Evolutionary conservation across 2,888 invertebrate genomes (phyloP), one percentile per base, ranked within the genome.

Genomic region (Mesorhabditis belari): DNA sequence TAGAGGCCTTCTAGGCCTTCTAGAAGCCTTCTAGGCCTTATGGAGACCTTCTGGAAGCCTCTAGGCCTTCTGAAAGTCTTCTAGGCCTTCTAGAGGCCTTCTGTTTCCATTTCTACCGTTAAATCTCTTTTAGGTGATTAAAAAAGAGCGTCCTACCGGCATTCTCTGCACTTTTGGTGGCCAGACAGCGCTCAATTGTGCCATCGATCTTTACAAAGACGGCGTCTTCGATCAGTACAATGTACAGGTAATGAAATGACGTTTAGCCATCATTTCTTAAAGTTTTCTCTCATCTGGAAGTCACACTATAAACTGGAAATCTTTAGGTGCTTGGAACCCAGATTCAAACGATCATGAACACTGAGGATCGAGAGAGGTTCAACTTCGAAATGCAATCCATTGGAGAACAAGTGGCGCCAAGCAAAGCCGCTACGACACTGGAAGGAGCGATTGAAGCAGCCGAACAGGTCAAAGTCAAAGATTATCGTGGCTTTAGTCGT

Each of bases 11-110:
- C n/a, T n/a, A n/a, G n/a, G n/a, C n/a, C n/a, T n/a, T n/a, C n/a
- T n/a, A n/a, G n/a, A n/a, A n/a, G n/a, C n/a, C n/a, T n/a, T n/a
- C n/a, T n/a, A n/a, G n/a, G n/a, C n/a, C n/a, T n/a, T n/a, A n/a
- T n/a, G n/a, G n/a, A n/a, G n/a, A n/a, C n/a, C n/a, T n/a, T n/a
- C n/a, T n/a, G n/a, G n/a, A n/a, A n/a, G n/a, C n/a, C n/a, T n/a
- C n/a, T n/a, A 81, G 98, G 98, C 3, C 98, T 98, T 2, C 98
- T 99, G 83, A 99, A 98, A 0, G 98, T 94, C 0, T 85, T 98
- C 26, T 99, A 99, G 81, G 96, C 96, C 83, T 98, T 98, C 4
- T 88, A 98, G 4, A 89, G 93, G 80, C 84, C 98, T 63, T 88
- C 92, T 74, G 87, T 87, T 72, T 85, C 86, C 0, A 90, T 90